These are phyloP conservation scores for Antechinus flavipes DNA, from an alignment of 2,113 vertebrate genomes.

Conservation along the genomic window DNA sequence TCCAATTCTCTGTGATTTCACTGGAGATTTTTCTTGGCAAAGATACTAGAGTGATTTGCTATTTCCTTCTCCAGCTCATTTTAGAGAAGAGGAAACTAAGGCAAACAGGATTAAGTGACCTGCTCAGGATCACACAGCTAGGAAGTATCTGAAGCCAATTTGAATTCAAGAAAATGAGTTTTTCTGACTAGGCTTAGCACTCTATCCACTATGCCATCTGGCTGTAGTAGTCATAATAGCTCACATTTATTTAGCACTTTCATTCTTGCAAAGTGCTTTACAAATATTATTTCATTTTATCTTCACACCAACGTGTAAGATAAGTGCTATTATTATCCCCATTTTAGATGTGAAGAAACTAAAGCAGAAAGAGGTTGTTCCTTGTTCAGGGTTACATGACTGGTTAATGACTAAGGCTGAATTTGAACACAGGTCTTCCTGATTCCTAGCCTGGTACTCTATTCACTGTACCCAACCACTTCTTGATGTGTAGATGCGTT, in stretches of 20 bases:
- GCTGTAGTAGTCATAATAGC: not conserved
- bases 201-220: not conserved
- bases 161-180: not conserved
- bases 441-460: not conserved
- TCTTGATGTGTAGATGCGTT: not conserved
- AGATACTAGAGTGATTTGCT: not conserved
- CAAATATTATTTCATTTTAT: not conserved
- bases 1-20: not conserved
- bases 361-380: not conserved
- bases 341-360: not conserved
- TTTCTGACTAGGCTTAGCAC: not conserved
- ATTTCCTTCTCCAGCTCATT: not conserved
- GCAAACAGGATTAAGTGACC: not conserved
- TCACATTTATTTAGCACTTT: not conserved
- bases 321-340: not conserved
- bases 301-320: not conserved
- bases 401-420: not conserved
- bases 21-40: not conserved
- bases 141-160: not conserved
- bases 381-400: not conserved
- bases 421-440: not conserved
- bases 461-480: not conserved
- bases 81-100: not conserved
- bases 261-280: not conserved
- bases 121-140: not conserved